A percentile compares a stretch with the other conserved stretches of the same genome.
phyloP scores from a whole-genome alignment of 2,888 invertebrate species.

The Eupithecia pulchellata region DNA sequence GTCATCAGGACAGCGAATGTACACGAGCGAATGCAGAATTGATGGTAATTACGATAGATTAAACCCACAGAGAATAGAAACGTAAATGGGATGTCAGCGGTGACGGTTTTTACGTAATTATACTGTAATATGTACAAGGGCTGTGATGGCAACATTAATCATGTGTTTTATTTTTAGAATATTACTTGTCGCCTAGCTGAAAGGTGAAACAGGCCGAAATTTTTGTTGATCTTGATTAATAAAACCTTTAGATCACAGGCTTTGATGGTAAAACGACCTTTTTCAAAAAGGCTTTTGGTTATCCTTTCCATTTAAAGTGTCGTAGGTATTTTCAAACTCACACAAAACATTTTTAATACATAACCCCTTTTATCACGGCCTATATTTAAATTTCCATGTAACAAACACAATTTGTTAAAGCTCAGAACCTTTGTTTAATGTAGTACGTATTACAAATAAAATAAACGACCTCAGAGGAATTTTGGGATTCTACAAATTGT shows the following conservation, averaged over 20 bases:
- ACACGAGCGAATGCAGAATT: constrained; percentile 55
- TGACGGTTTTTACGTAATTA: constrained; percentile 33
- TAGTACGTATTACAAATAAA: not conserved
- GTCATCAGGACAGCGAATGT: constrained; percentile 72
- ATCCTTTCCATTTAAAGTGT: not conserved
- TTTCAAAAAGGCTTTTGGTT: not conserved
- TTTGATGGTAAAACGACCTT: not conserved
- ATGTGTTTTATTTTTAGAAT: constrained; percentile 35
- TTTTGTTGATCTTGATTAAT: constrained; percentile 10
- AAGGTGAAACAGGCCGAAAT: constrained; percentile 16
- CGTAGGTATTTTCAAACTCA: not conserved
- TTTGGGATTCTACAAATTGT: constrained; percentile 28
- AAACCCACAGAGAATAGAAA: constrained; percentile 51
- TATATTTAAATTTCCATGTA: not conserved
- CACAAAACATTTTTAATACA: not conserved
- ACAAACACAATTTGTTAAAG: not conserved
- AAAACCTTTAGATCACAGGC: not conserved
- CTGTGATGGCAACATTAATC: constrained; percentile 32
- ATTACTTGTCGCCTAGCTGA: constrained; percentile 14
- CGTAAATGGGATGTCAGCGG: constrained; percentile 33
- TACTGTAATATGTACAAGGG: constrained; percentile 34
- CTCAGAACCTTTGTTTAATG: not conserved
- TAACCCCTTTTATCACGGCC: not conserved
- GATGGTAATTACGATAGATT: constrained; percentile 63
- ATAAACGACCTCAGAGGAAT: constrained; percentile 22